phyloP scores from a whole-genome alignment of 2,888 invertebrate genomes.

The Phytoseiulus persimilis region DNA sequence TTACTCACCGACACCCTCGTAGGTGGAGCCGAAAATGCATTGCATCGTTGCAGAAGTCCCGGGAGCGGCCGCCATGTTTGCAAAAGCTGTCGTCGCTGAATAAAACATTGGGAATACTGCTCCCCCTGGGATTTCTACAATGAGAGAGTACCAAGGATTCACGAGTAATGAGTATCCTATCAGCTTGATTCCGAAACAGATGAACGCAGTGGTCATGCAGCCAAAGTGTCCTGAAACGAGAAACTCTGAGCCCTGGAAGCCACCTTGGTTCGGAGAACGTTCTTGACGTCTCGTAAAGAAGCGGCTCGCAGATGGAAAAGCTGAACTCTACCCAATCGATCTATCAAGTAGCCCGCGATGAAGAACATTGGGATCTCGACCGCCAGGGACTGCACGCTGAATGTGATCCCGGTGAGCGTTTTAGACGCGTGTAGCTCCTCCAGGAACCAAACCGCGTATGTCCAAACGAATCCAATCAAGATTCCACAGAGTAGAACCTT shows the following conservation, averaged over 20 bases:
- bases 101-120: constrained; percentile 13
- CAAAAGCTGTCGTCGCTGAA: neutral
- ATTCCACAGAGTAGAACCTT: neutral
- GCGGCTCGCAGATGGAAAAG: neutral
- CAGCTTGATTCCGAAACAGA: constrained; percentile 17
- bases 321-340: neutral
- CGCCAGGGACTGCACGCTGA: constrained; percentile 20
- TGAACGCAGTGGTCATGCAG: constrained; percentile 26
- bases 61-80: neutral
- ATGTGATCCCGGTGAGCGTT: constrained; percentile 22
- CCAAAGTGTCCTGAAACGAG: neutral
- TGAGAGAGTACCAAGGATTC: constrained; percentile 9
- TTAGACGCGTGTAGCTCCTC: constrained; percentile 13
- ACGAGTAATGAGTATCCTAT: neutral
- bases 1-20: constrained; percentile 7
- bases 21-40: constrained; percentile 13
- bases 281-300: no score
- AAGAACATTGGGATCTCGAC: constrained; percentile 33
- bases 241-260: no score
- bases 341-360: neutral
- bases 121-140: neutral
- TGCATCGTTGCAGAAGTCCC: constrained; percentile 26
- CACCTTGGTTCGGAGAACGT: no score
- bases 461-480: constrained; percentile 12
- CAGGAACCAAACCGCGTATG: constrained; percentile 17